Percentiles rank a stretch among this genome's conserved stretches.
phyloP scores from a whole-genome alignment of 2,797 vertebrate species.

The Prionace glauca region DNA sequence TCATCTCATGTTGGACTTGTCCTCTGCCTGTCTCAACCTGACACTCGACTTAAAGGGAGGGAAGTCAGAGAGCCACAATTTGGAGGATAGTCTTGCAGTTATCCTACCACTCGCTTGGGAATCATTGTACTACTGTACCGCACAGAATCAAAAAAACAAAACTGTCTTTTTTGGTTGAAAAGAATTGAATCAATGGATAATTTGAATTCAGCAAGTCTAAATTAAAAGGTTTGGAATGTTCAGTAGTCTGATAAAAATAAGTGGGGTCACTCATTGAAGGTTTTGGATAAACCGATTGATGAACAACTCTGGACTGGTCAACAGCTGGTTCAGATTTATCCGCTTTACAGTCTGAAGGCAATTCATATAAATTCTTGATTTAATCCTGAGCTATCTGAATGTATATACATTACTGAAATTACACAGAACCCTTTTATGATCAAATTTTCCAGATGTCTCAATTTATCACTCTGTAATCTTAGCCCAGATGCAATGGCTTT shows the following conservation, averaged over 20 bases:
- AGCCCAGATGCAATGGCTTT: not conserved
- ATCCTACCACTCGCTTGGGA: not conserved
- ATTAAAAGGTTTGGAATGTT: not conserved
- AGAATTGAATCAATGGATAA: not conserved
- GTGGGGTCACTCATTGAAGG: not conserved
- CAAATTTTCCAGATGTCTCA: constrained; percentile 3
- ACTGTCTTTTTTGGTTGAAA: not conserved
- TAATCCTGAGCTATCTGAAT: not conserved
- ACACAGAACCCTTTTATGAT: not conserved
- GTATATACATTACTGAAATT: not conserved
- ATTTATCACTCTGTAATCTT: not conserved
- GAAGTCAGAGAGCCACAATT: not conserved
- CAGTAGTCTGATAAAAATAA: too few relatives aligned
- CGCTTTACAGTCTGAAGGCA: not conserved
- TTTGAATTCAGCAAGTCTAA: not conserved
- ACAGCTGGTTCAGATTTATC: not conserved
- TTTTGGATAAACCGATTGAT: not conserved
- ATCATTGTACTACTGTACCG: not conserved
- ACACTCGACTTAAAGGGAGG: not conserved
- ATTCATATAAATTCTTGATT: constrained; percentile 11
- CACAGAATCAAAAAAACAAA: not conserved
- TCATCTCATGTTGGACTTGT: not conserved
- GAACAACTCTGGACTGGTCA: not conserved
- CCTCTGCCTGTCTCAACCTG: not conserved
- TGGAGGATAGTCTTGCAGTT: too few relatives aligned